Evolutionary conservation across 2,113 vertebrate genomes (phyloP).

Genomic region (Rhegmatorhina hoffmannsi): DNA sequence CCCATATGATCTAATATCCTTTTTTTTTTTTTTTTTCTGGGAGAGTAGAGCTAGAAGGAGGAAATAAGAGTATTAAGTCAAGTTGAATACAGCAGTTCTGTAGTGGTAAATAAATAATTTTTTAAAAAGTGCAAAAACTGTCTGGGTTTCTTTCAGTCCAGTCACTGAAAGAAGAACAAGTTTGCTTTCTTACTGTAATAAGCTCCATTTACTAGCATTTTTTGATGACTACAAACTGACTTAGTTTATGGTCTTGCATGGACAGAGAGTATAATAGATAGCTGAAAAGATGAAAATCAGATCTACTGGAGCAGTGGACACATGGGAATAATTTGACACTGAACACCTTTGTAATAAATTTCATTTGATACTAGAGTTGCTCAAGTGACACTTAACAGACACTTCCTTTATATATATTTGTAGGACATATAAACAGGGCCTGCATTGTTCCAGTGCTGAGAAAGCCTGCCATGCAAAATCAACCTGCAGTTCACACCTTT

Average conservation of each 20-base stretch:
- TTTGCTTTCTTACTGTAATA: background rate
- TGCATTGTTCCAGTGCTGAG: constrained; percentile 8
- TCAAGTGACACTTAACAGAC: background rate
- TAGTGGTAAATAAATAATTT: background rate
- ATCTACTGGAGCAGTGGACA: background rate
- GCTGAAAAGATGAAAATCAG: background rate
- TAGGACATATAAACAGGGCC: background rate
- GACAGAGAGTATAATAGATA: background rate
- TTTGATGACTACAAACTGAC: background rate
- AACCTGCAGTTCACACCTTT: constrained; percentile 2
- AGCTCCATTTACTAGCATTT: background rate
- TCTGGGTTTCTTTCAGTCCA: background rate
- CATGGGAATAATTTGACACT: background rate
- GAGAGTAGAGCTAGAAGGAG: background rate
- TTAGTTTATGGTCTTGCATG: rapidly evolving
- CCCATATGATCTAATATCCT: background rate
- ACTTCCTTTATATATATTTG: background rate
- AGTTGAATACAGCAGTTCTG: background rate
- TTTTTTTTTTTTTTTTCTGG: background rate
- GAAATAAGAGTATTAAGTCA: background rate
- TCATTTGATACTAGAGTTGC: background rate
- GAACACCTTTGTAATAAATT: background rate
- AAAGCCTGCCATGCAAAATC: background rate
- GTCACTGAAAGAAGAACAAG: background rate
- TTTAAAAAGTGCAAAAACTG: background rate